Evolutionary conservation across 2,113 vertebrate species (phyloP), one percentile per base, ranked within the genome.

Genomic region (Ameiurus melas): DNA sequence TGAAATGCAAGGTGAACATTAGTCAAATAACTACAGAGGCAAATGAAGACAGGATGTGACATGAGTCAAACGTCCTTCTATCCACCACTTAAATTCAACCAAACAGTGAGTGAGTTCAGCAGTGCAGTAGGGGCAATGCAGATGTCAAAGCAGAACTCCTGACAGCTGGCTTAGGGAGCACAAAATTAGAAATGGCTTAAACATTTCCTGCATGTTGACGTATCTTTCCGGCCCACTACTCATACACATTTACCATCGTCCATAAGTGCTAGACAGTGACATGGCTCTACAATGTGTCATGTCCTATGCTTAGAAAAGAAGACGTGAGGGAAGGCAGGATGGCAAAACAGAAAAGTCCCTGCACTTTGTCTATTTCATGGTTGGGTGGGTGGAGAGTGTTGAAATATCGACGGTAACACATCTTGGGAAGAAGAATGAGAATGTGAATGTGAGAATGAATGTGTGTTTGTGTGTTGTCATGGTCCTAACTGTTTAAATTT

Each of bases 371-470:
- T 43, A 62, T 81, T 81, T 89, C 83, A 71, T 64, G 30, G 20
- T 0, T 62, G 57, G 43, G 87, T 85, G 82, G 51, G 77, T 81
- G 33, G 82, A 81, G 30, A 39, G 78, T 78, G 78, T 58, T 60
- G 79, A 88, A 90, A 90, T 82, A 64, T 81, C 66, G 87, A 90
- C 89, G 82, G 81, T 62, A 86, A 36, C 53, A 85, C 84, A 85
- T 58, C 60, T 70, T 79, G 78, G 83, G 60, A 36, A 43, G 22
- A 81, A 81, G 53, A 60, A 53, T 22, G 39, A 75, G 71, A 22
- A 47, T 33, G n/a, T 30, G 36, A 64, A 60, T 82, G 60, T 27
- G 33, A 64, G 79, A 60, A 84, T 60, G 78, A 75, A 73, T 13
- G 55, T 87, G 80, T 58, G 55, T 70, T 58, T 33, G 22, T 73